These are phyloP conservation scores for Agonum fuliginosum DNA, from an alignment of 2,888 invertebrate species.

Conservation along the genomic window DNA sequence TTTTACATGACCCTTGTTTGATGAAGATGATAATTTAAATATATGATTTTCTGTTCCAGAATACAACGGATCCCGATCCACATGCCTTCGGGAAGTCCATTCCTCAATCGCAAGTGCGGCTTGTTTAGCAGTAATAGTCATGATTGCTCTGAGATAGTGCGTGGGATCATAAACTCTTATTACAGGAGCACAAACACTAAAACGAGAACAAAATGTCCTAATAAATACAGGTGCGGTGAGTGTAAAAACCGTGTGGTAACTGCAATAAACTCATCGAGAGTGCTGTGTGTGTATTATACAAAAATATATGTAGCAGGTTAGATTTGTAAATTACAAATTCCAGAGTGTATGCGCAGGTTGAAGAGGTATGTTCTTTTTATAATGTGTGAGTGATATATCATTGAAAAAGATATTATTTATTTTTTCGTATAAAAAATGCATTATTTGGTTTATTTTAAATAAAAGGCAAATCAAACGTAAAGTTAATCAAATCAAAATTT, in stretches of 20 bases:
- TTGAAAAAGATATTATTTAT: not conserved
- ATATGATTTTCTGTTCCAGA: conserved; percentile 35
- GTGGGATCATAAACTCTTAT: not conserved
- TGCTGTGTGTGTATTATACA: conserved; percentile 53
- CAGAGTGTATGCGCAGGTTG: conserved; percentile 25
- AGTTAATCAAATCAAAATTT: too few relatives aligned
- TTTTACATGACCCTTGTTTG: too few relatives aligned
- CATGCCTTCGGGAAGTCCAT: not conserved
- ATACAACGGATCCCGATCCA: conserved; percentile 17
- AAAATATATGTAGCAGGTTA: conserved; percentile 43
- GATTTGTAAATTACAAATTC: conserved; percentile 47
- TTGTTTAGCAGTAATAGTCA: conserved; percentile 3
- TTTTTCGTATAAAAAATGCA: too few relatives aligned
- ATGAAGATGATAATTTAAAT: too few relatives aligned
- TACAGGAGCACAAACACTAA: conserved; percentile 17
- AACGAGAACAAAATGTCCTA: conserved; percentile 7
- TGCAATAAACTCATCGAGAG: conserved; percentile 45
- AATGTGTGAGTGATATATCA: not conserved
- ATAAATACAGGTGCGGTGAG: conserved; percentile 38
- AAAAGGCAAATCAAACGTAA: not conserved
- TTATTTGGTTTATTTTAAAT: not conserved
- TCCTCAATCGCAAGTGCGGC: not conserved
- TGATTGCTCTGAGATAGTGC: conserved; percentile 47
- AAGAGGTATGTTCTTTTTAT: not conserved
- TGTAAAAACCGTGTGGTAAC: conserved; percentile 30